Base-by-base conservation (phyloP, 2,113 vertebrate species). In the Saccopteryx leptura region DNA sequence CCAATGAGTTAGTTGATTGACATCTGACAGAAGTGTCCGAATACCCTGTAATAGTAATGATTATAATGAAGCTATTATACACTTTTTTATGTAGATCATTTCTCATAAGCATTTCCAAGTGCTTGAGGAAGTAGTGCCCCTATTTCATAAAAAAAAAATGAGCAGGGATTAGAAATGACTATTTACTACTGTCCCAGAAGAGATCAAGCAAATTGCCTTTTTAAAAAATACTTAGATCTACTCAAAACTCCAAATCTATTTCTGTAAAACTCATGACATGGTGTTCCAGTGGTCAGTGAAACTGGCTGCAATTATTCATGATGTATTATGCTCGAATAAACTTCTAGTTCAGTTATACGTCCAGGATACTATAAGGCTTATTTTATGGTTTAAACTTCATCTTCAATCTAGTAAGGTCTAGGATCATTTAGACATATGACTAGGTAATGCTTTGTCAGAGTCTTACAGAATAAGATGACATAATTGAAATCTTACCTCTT, bases 301-400 rank as follows among this genome's bases (percentile, higher is more conserved):
- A 33, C 78, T 54, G 54, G 23, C 13, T 21, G 81, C 69, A 93
- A 21, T 75, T 92, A 48, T 90, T 58, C 54, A 13, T 76, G 58
- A 80, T 80, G 61, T 94, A 81, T 66, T 75, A 56, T 74, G 54
- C 28, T 88, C 92, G 68, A 90, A 94, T 82, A 94, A 94, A 89
- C 82, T 96, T 80, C 31, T n/a, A 65, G 48, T 71, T 92, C 63
- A 75, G 81, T 72, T 86, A 0, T 14, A 14, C 15, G 21, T 88
- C 31, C 26, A 76, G 56, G 60, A 63, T 82, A 82, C 24, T 5
- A 86, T 76, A 76, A 93, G 81, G 60, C 39, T 52, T 91, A 72
- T 84, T 96, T 96, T 93, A 93, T 83, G 83, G 60, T 65, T 97
- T 89, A 88, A 84, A 82, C 60, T 82, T 97, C 74, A 83, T 92